A percentile compares a stretch with the other conserved stretches of the same genome.
Evolutionary conservation across 2,888 invertebrate species (phyloP).

Genomic region (Volucella inflata): DNA sequence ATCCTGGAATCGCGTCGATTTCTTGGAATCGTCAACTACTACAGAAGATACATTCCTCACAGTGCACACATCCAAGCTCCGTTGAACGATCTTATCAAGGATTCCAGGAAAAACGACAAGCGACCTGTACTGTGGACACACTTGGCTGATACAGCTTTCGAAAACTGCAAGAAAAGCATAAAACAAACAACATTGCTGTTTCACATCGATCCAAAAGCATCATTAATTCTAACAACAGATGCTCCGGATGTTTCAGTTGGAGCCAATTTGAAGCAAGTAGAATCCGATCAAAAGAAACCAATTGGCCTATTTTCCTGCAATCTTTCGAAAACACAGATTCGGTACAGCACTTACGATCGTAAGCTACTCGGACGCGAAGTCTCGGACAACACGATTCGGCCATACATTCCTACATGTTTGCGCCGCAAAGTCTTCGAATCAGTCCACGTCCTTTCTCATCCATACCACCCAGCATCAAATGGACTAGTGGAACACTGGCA

Average conservation of each 20-base stretch:
- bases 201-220: slow-evolving; percentile 5
- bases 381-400: neutral
- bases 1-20: slow-evolving; percentile 29
- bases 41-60: slow-evolving; percentile 48
- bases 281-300: neutral
- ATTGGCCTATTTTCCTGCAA: too few species aligned
- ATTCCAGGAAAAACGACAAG: slow-evolving; percentile 40
- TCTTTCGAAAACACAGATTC: slow-evolving; percentile 9
- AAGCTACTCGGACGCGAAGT: neutral
- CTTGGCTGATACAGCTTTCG: slow-evolving; percentile 20
- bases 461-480: too few species aligned
- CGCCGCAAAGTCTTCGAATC: neutral
- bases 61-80: slow-evolving; percentile 35
- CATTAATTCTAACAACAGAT: slow-evolving; percentile 27
- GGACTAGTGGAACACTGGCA: too few species aligned
- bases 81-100: slow-evolving; percentile 16
- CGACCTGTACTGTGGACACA: slow-evolving; percentile 16
- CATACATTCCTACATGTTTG: neutral
- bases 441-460: neutral
- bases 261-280: slow-evolving; percentile 24
- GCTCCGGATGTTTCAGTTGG: slow-evolving; percentile 24
- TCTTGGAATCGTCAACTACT: slow-evolving; percentile 46
- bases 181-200: slow-evolving; percentile 16
- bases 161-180: slow-evolving; percentile 31
- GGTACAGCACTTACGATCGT: slow-evolving; percentile 16